phyloP scores from a whole-genome alignment of 2,888 invertebrate genomes.

The Branchellion lobata region DNA sequence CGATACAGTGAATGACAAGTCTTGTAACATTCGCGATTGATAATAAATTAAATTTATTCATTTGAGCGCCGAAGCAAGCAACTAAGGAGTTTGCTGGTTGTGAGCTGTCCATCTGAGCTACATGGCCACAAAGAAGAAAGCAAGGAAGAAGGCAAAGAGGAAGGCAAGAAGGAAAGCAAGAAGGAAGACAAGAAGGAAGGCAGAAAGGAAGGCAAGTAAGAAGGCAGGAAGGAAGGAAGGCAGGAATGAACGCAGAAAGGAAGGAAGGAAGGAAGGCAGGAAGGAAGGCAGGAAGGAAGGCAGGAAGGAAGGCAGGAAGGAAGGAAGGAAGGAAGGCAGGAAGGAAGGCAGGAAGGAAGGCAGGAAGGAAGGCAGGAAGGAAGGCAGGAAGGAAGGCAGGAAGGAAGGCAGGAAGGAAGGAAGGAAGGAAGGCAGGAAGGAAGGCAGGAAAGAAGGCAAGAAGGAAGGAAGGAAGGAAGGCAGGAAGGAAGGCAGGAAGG shows the following conservation, averaged over 20 bases:
- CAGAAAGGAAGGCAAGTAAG: background rate
- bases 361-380: conserved; percentile 10
- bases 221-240: background rate
- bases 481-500: background rate
- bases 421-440: conserved; percentile 1
- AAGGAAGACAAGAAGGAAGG: too few relatives aligned
- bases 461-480: conserved; percentile 13
- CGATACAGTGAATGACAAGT: too few relatives aligned
- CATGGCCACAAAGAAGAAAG: background rate
- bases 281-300: background rate
- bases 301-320: conserved; percentile 45
- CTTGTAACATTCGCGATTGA: too few relatives aligned
- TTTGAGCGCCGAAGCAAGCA: background rate
- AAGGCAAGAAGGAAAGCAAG: too few relatives aligned
- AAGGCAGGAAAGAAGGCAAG: background rate
- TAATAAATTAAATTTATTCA: too few relatives aligned
- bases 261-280: background rate
- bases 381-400: background rate
- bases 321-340: conserved; percentile 48
- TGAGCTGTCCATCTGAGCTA: background rate
- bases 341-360: background rate
- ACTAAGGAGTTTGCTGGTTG: background rate
- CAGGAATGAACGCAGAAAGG: background rate
- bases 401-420: background rate
- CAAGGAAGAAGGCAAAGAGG: too few relatives aligned